phyloP scores from a whole-genome alignment of 2,113 vertebrate genomes.

The Triplophysa siluroides region DNA sequence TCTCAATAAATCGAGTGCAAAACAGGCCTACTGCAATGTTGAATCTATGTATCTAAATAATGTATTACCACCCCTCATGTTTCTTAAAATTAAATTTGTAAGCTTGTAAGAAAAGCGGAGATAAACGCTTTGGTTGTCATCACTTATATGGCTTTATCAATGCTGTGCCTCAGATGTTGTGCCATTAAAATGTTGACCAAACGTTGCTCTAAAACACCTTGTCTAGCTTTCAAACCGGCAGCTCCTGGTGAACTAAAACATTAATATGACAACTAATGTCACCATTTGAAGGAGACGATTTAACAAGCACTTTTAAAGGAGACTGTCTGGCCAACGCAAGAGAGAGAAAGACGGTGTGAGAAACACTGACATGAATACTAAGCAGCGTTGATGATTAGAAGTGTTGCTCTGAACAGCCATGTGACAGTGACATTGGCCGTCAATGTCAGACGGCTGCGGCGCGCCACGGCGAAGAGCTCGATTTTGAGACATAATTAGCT shows the following conservation, averaged over 20 bases:
- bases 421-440: slow-evolving; percentile 87
- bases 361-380: slow-evolving; percentile 77
- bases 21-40: not conserved
- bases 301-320: slow-evolving; percentile 17
- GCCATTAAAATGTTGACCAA: not conserved
- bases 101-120: not conserved
- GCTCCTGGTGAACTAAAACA: slow-evolving; percentile 10
- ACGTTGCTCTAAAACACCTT: not conserved
- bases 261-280: slow-evolving; percentile 26
- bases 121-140: not conserved
- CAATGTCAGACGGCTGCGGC: slow-evolving; percentile 79
- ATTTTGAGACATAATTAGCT: slow-evolving; percentile 87
- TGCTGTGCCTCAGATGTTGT: not conserved
- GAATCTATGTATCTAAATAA: not conserved
- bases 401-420: slow-evolving; percentile 77
- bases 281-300: slow-evolving; percentile 29
- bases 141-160: not conserved
- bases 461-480: slow-evolving; percentile 83
- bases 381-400: slow-evolving; percentile 80
- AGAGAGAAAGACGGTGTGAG: slow-evolving; percentile 30
- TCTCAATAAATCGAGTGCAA: not conserved
- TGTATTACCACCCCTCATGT: slow-evolving; percentile 4
- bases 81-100: not conserved
- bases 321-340: not conserved
- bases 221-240: slow-evolving; percentile 10